Evolutionary conservation across 2,113 vertebrate genomes (phyloP).

Genomic region (Alouatta palliata): DNA sequence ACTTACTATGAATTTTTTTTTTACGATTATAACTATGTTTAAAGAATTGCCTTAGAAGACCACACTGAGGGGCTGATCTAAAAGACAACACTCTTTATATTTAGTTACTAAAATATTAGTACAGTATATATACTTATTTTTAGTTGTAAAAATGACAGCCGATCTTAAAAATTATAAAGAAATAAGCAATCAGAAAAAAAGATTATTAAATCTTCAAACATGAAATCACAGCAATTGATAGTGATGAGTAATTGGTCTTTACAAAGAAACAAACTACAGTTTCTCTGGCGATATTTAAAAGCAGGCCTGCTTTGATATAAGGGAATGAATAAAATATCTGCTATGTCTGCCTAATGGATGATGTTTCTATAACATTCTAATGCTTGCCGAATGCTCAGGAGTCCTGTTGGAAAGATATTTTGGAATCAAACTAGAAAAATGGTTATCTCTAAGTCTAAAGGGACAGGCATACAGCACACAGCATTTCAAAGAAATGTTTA

Average conservation of each 20-base stretch:
- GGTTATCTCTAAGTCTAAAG: neutral
- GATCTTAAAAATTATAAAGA: conserved; percentile 38
- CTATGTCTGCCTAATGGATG: neutral
- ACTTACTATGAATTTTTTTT: conserved; percentile 28
- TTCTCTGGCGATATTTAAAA: neutral
- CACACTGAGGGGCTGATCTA: neutral
- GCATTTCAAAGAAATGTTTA: neutral
- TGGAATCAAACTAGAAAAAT: neutral
- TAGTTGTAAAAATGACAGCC: neutral
- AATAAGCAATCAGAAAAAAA: neutral
- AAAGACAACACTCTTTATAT: neutral
- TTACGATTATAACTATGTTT: neutral
- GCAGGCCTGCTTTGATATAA: neutral
- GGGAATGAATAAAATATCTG: neutral
- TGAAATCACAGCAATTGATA: neutral
- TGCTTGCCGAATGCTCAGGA: neutral
- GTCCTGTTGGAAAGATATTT: neutral
- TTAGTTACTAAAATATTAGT: neutral
- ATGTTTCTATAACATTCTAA: neutral
- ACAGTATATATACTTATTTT: neutral
- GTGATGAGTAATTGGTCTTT: neutral
- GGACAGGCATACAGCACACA: neutral
- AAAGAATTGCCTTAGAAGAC: neutral
- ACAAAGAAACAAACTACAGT: neutral
- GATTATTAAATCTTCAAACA: neutral